phyloP scores from a whole-genome alignment of 1,140 invertebrate species.

The Diorhabda carinulata region DNA sequence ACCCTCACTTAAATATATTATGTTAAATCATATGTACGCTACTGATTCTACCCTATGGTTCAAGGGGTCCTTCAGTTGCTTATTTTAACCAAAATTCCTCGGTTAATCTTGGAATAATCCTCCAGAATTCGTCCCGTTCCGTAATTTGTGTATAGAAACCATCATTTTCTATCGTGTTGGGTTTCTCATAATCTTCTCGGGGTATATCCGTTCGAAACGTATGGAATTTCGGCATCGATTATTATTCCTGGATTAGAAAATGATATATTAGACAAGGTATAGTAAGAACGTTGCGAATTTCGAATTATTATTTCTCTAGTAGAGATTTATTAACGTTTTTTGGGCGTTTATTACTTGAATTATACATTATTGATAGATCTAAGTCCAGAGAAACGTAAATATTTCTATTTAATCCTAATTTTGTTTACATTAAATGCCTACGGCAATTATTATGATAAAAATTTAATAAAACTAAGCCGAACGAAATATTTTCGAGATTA shows the following conservation, averaged over 20 bases:
- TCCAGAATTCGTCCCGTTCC: not conserved
- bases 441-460: no score
- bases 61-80: not conserved
- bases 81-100: not conserved
- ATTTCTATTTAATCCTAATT: no score
- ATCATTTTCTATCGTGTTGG: conserved; percentile 6
- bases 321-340: no score
- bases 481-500: no score
- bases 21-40: not conserved
- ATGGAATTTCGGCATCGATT: not conserved
- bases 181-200: conserved; percentile 10
- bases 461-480: no score
- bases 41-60: not conserved
- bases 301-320: no score
- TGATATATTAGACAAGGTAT: not conserved
- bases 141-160: conserved; percentile 7
- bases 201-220: not conserved
- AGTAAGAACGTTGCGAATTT: no score
- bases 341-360: no score
- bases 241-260: not conserved
- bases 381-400: no score
- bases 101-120: conserved; percentile 8
- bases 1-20: no score
- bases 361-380: no score
- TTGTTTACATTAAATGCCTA: no score